These are phyloP conservation scores for Holotrichia oblita DNA, from an alignment of 1,140 invertebrate species.

Conservation along the genomic window DNA sequence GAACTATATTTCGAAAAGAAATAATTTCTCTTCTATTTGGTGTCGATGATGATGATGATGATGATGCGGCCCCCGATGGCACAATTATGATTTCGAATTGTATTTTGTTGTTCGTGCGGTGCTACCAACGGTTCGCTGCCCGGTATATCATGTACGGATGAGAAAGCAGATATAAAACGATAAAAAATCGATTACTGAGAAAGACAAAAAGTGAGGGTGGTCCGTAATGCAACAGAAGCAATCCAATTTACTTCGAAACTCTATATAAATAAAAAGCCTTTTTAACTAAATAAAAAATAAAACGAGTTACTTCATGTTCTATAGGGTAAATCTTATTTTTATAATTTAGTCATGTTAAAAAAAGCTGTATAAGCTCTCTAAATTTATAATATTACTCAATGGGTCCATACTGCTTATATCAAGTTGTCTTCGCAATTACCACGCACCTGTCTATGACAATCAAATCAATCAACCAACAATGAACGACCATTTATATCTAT, in stretches of 20 bases:
- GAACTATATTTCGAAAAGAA: background rate
- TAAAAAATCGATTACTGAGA: background rate
- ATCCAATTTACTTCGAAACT: background rate
- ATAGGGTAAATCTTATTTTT: background rate
- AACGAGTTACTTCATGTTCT: background rate
- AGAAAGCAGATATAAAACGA: background rate
- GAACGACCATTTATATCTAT: background rate
- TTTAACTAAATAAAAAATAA: background rate
- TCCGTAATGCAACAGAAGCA: background rate
- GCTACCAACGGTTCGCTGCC: background rate
- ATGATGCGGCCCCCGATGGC: background rate
- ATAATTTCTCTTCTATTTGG: background rate
- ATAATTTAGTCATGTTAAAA: background rate
- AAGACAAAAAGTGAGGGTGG: background rate
- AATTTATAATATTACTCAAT: background rate
- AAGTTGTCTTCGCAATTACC: background rate
- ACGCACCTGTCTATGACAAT: background rate
- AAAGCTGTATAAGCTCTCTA: background rate
- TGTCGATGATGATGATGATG: slow-evolving; percentile 6
- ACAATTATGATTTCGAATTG: slow-evolving; percentile 27
- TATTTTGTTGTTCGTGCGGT: background rate
- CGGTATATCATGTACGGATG: background rate
- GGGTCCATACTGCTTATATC: background rate
- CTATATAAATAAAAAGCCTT: background rate
- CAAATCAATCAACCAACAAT: background rate